Evolutionary conservation across 2,888 invertebrate genomes (phyloP).

Genomic region (Acanthopleura granulata): DNA sequence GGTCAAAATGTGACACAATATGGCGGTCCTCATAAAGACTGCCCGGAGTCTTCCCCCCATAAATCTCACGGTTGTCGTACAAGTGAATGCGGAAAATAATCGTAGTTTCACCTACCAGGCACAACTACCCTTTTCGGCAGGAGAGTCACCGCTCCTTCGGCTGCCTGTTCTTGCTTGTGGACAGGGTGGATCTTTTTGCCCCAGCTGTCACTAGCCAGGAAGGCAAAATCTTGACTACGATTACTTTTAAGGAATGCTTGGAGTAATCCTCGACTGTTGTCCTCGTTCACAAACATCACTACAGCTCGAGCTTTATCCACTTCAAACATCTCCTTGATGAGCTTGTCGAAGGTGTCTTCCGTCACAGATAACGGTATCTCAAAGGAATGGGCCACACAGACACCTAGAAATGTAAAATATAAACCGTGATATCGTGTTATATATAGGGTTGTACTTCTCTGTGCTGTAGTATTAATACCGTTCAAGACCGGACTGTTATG

Average conservation of each 20-base stretch:
- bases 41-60: too few relatives aligned
- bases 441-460: too few relatives aligned
- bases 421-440: too few relatives aligned
- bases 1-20: too few relatives aligned
- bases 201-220: slow-evolving; percentile 69
- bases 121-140: slow-evolving; percentile 63
- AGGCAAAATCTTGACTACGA: slow-evolving; percentile 52
- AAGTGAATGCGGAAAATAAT: too few relatives aligned
- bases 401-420: slow-evolving; percentile 57
- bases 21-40: too few relatives aligned
- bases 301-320: slow-evolving; percentile 77
- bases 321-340: slow-evolving; percentile 74
- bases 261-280: slow-evolving; percentile 73
- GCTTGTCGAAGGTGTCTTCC: slow-evolving; percentile 75
- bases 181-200: slow-evolving; percentile 68
- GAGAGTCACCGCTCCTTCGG: slow-evolving; percentile 66
- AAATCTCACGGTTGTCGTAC: too few relatives aligned
- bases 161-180: slow-evolving; percentile 59
- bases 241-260: slow-evolving; percentile 49
- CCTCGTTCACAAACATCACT: slow-evolving; percentile 81
- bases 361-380: slow-evolving; percentile 75
- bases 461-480: too few relatives aligned
- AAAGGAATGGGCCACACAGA: slow-evolving; percentile 76
- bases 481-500: too few relatives aligned
- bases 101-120: slow-evolving; percentile 41